Conservation (phyloP, 2,113 vertebrate species). For the Ranitomeya variabilis region DNA sequence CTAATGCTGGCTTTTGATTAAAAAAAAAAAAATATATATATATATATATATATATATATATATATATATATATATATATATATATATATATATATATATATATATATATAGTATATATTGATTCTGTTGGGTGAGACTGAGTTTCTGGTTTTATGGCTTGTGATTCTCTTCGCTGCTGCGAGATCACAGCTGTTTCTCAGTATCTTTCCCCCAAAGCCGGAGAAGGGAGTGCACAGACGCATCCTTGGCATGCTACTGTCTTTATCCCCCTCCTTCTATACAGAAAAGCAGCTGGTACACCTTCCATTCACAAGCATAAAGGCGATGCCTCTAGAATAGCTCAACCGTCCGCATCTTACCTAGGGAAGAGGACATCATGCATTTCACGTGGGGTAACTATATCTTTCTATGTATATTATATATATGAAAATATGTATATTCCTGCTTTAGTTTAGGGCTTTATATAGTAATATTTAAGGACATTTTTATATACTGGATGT, state of each 20-base stretch:
- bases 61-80: not conserved
- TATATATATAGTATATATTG: not conserved
- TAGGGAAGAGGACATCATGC: conserved; percentile 43
- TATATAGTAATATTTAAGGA: not conserved
- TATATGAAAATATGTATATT: not conserved
- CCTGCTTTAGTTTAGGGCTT: not conserved
- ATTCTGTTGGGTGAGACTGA: conserved; percentile 59
- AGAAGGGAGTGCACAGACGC: conserved; percentile 59
- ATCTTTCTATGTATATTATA: conserved; percentile 21
- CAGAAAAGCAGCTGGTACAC: conserved; percentile 57
- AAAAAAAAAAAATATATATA: not conserved
- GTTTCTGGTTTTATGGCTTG: conserved; percentile 39
- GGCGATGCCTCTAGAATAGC: conserved; percentile 65
- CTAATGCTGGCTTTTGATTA: conserved; percentile 18
- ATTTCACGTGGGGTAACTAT: conserved; percentile 57
- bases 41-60: not conserved
- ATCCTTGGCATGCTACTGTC: conserved; percentile 56
- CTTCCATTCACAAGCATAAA: conserved; percentile 66
- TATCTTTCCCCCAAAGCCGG: conserved; percentile 59
- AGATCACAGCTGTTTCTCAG: conserved; percentile 64
- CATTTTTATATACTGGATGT: not conserved
- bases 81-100: not conserved
- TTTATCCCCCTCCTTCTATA: conserved; percentile 59
- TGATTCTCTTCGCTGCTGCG: conserved; percentile 55
- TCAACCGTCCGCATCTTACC: conserved; percentile 56